Evolutionary conservation across 2,797 vertebrate species (phyloP).

Genomic region (Caiman crocodilus): DNA sequence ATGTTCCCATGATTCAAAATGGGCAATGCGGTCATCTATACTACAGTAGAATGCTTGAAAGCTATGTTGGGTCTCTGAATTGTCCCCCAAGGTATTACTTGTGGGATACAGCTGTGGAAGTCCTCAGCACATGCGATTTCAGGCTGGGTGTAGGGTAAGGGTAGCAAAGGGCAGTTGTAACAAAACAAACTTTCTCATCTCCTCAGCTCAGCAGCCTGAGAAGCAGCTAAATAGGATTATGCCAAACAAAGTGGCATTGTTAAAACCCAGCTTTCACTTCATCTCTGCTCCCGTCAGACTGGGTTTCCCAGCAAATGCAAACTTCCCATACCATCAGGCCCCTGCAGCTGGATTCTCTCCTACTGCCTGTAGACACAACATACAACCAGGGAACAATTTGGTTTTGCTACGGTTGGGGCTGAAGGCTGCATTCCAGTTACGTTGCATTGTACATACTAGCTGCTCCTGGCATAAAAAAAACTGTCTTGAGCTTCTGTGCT

Average conservation of each 20-base stretch:
- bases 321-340: neutral
- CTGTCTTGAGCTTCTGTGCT: neutral
- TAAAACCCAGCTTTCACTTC: neutral
- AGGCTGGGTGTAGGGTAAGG: neutral
- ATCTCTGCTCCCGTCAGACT: neutral
- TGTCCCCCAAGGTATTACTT: neutral
- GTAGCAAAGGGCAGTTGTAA: neutral
- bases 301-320: neutral
- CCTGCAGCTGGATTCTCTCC: neutral
- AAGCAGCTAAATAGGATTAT: constrained; percentile 71
- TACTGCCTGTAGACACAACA: neutral
- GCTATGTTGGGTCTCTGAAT: accelerated
- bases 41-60: accelerated
- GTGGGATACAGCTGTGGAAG: accelerated
- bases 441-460: neutral
- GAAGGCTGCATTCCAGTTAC: accelerated
- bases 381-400: accelerated
- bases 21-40: neutral
- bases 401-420: accelerated
- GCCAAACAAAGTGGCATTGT: constrained; percentile 71
- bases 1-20: neutral
- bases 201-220: neutral
- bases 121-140: neutral
- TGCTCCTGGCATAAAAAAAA: neutral
- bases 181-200: neutral